A percentile compares a stretch with the other conserved stretches of the same genome.
phyloP scores from a whole-genome alignment of 2,888 invertebrate genomes.

The Acanthacorydalis orientalis region DNA sequence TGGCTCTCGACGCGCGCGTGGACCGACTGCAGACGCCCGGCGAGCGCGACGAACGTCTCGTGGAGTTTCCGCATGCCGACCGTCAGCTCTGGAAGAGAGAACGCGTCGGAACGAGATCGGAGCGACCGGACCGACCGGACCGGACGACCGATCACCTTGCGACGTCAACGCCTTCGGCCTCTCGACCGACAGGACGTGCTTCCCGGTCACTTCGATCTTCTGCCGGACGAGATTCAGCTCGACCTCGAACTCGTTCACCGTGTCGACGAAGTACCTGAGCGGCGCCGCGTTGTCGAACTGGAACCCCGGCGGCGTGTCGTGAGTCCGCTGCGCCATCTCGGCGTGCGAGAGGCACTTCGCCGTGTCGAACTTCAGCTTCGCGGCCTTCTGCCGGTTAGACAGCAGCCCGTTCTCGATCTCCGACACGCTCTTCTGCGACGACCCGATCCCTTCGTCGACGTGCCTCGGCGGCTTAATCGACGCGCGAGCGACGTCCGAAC shows the following conservation, averaged over 20 bases:
- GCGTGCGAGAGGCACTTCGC: conserved; percentile 52
- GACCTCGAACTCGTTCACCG: conserved; percentile 52
- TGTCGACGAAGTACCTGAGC: conserved; percentile 47
- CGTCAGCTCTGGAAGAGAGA: conserved; percentile 48
- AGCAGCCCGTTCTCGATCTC: conserved; percentile 45
- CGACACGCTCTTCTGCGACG: conserved; percentile 37
- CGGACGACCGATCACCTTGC: conserved; percentile 31
- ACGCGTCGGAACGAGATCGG: too few relatives aligned
- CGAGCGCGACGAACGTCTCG: conserved; percentile 71
- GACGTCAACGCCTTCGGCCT: conserved; percentile 46
- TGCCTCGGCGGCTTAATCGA: conserved; percentile 43
- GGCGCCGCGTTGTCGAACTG: conserved; percentile 63
- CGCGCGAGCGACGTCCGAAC: conserved; percentile 63
- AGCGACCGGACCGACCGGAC: conserved; percentile 1
- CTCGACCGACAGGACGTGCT: conserved; percentile 48
- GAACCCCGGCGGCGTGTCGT: conserved; percentile 55
- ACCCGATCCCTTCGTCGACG: conserved; percentile 43
- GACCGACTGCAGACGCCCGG: conserved; percentile 70
- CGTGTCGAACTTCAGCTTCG: conserved; percentile 54
- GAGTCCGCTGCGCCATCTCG: conserved; percentile 63
- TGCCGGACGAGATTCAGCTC: conserved; percentile 49
- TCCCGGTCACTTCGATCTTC: conserved; percentile 56
- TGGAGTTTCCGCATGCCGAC: conserved; percentile 66
- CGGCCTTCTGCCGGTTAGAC: conserved; percentile 38
- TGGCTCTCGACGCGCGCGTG: conserved; percentile 64